Conservation (phyloP, 2,113 vertebrate genomes). For the Tautogolabrus adspersus region DNA sequence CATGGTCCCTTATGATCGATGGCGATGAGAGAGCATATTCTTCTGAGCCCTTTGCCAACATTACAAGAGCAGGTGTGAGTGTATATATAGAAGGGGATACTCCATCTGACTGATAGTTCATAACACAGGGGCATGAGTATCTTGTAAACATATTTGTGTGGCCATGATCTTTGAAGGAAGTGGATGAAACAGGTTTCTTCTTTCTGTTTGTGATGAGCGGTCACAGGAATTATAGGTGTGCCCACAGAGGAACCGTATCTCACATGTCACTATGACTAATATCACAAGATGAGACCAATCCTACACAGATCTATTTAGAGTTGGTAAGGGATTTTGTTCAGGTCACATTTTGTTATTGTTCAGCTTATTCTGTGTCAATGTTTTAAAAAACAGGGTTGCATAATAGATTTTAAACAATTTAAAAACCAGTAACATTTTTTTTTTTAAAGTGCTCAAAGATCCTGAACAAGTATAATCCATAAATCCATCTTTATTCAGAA, state of each 20-base stretch:
- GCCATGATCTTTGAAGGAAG: conserved; percentile 36
- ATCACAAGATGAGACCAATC: background rate
- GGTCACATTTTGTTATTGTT: background rate
- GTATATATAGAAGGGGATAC: conserved; percentile 51
- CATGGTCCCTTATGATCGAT: conserved; percentile 18
- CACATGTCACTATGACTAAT: conserved; percentile 1
- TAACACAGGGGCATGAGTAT: conserved; percentile 12
- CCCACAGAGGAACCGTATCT: conserved; percentile 5
- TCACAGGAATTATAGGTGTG: conserved; percentile 16
- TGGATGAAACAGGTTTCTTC: conserved; percentile 33
- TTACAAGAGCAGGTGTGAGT: conserved; percentile 52
- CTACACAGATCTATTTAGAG: background rate
- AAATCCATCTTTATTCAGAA: no score
- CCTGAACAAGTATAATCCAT: no score
- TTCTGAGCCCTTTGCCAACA: conserved; percentile 14
- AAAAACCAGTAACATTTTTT: no score
- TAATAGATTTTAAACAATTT: no score
- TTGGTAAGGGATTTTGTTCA: background rate
- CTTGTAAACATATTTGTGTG: conserved; percentile 14
- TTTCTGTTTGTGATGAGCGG: conserved; percentile 35
- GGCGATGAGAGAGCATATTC: background rate
- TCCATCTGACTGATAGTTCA: conserved; percentile 20
- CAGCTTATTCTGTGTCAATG: no score
- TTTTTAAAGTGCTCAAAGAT: no score
- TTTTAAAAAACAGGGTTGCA: no score